Percentiles rank a stretch among this genome's conserved stretches.
Evolutionary conservation across 2,113 vertebrate genomes (phyloP).

Genomic region (Tinamus guttatus): DNA sequence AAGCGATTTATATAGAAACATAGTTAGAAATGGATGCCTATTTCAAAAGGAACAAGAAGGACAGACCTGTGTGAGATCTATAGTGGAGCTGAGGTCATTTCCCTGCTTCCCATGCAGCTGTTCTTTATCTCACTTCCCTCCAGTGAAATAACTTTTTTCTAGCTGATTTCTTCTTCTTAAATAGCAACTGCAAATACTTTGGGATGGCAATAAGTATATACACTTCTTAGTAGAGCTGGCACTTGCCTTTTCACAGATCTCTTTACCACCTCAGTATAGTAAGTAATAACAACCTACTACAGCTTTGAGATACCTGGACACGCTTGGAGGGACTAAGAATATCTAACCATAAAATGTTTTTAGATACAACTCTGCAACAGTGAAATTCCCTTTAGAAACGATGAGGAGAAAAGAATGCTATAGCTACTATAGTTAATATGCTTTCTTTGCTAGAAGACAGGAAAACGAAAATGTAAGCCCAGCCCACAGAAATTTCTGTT

Average conservation of each 20-base stretch:
- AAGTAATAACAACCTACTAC: background rate
- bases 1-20: background rate
- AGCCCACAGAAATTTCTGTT: background rate
- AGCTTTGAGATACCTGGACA: background rate
- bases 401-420: background rate
- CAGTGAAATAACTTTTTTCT: background rate
- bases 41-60: background rate
- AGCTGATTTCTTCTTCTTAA: background rate
- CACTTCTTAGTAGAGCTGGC: background rate
- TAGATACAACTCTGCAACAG: background rate
- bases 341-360: background rate
- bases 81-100: background rate
- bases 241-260: background rate
- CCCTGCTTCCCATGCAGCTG: background rate
- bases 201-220: background rate
- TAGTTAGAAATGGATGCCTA: background rate
- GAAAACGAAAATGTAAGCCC: background rate
- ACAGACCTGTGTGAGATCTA: background rate
- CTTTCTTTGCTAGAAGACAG: background rate
- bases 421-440: background rate
- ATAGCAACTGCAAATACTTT: background rate
- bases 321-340: background rate
- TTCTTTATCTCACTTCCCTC: rapidly evolving
- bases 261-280: rapidly evolving
- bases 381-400: background rate